A percentile compares a stretch with the other conserved stretches of the same genome.
Evolutionary conservation across 1,140 invertebrate species (phyloP).

Genomic region (Pentalonia nigronervosa): DNA sequence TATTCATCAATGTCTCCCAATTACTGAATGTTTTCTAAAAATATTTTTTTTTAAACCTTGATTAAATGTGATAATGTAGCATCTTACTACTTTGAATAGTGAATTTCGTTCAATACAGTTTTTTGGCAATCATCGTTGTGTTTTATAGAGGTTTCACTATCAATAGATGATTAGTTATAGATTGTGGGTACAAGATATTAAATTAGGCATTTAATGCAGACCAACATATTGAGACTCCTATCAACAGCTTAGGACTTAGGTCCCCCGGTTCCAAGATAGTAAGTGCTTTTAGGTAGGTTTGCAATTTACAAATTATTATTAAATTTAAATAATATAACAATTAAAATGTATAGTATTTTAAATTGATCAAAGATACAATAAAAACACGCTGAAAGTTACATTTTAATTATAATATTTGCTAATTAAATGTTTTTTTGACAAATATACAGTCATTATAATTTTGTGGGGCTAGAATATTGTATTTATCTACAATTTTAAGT

Average conservation of each 20-base stretch:
- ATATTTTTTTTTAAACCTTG: not conserved
- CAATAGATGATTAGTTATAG: conserved; percentile 36
- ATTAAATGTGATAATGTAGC: not conserved
- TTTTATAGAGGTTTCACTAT: conserved; percentile 33
- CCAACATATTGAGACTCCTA: conserved; percentile 44
- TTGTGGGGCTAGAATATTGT: not conserved
- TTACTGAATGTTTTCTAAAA: not conserved
- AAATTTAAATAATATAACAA: not conserved
- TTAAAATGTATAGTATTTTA: not conserved
- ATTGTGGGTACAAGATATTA: conserved; percentile 42
- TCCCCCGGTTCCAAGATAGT: conserved; percentile 45
- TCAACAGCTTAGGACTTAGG: conserved; percentile 54
- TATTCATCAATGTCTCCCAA: not conserved
- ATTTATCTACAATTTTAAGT: not conserved
- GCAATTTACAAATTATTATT: conserved; percentile 32
- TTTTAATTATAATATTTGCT: not conserved
- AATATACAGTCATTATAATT: not conserved
- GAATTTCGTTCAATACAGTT: not conserved
- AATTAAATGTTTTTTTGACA: not conserved
- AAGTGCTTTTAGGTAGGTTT: conserved; percentile 49
- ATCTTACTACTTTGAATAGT: not conserved
- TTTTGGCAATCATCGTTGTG: not conserved
- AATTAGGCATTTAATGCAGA: conserved; percentile 54
- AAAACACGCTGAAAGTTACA: not conserved
- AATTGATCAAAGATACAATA: not conserved